Evolutionary conservation across 1,140 invertebrate species (phyloP).

Genomic region (Eumaeus atala): DNA sequence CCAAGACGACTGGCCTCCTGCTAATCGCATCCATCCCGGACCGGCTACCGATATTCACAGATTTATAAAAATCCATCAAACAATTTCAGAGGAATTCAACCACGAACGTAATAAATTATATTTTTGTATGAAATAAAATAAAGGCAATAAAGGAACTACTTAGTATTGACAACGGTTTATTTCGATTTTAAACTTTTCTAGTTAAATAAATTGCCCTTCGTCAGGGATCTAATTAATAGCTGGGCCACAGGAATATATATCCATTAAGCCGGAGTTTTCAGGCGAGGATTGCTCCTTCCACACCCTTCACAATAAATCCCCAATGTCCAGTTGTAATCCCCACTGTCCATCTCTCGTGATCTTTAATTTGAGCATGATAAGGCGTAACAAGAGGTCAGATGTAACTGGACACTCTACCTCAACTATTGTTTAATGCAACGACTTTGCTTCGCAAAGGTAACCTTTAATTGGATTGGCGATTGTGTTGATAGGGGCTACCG

Average conservation of each 20-base stretch:
- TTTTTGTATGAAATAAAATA: too few relatives aligned
- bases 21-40: too few relatives aligned
- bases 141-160: too few relatives aligned
- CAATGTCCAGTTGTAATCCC: constrained; percentile 37
- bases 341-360: constrained; percentile 22
- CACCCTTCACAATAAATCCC: constrained; percentile 48
- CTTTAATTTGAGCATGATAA: background rate
- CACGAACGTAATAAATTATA: too few relatives aligned
- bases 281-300: constrained; percentile 45
- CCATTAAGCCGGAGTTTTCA: constrained; percentile 57
- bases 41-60: too few relatives aligned
- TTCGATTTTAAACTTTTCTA: constrained; percentile 7
- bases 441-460: constrained; percentile 38
- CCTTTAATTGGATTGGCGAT: constrained; percentile 64
- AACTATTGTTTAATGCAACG: constrained; percentile 63
- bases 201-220: constrained; percentile 7
- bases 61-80: too few relatives aligned
- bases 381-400: constrained; percentile 9
- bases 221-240: constrained; percentile 50
- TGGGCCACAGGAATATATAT: constrained; percentile 31
- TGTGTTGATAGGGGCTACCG: constrained; percentile 53
- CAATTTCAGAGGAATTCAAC: too few relatives aligned
- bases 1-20: too few relatives aligned
- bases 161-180: too few relatives aligned
- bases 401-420: constrained; percentile 27